These are phyloP conservation scores for Acridotheres tristis DNA, from an alignment of 2,797 vertebrate species.

Conservation along the genomic window DNA sequence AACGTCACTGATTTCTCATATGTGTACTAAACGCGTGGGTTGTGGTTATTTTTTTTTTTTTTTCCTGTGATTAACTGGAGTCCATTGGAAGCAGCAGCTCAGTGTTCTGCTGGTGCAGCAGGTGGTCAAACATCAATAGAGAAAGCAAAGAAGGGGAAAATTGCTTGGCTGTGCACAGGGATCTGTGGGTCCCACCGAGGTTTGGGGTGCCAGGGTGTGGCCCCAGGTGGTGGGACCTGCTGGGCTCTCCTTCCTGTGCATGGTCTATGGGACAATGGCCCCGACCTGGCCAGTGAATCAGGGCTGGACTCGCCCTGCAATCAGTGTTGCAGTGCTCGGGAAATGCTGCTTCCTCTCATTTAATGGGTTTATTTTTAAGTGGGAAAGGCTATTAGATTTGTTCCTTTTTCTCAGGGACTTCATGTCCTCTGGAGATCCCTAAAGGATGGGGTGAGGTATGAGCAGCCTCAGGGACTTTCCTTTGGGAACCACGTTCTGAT, in stretches of 20 bases:
- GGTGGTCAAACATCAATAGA: background rate
- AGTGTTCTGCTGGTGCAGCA: background rate
- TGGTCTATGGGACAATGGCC: background rate
- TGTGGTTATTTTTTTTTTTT: background rate
- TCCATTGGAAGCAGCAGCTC: background rate
- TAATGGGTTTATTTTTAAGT: constrained; percentile 26
- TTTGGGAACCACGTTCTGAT: background rate
- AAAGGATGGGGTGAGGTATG: background rate
- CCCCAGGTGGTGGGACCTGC: accelerated
- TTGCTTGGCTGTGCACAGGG: background rate
- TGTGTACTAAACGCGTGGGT: accelerated
- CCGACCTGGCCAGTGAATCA: background rate
- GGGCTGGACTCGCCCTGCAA: background rate
- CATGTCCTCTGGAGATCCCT: background rate
- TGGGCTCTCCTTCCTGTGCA: background rate
- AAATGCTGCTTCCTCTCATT: constrained; percentile 10
- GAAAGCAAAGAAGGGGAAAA: background rate
- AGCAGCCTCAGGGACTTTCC: background rate
- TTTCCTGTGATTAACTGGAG: background rate
- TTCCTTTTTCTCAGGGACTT: constrained; percentile 35
- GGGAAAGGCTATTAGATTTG: constrained; percentile 6
- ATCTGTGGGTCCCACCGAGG: accelerated
- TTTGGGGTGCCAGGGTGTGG: accelerated
- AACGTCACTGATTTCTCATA: background rate
- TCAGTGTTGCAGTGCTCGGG: accelerated